Evolutionary conservation across 2,888 invertebrate genomes (phyloP).

Genomic region (Tiphia femorata): DNA sequence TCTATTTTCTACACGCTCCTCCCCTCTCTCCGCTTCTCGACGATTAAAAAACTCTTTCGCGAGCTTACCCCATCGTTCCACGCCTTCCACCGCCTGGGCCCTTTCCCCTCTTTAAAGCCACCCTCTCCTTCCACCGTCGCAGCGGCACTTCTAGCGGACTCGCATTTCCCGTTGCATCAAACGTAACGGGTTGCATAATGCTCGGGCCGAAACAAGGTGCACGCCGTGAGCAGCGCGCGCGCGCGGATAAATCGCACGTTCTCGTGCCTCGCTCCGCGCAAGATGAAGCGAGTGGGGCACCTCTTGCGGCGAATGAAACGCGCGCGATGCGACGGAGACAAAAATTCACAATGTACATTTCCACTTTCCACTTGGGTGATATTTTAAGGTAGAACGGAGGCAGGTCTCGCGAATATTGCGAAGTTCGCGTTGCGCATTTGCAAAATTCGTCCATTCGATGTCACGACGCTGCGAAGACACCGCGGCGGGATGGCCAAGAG

Average conservation of each 20-base stretch:
- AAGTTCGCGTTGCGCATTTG: too few relatives aligned
- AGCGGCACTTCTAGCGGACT: neutral
- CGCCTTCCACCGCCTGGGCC: constrained; percentile 9
- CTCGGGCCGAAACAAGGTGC: constrained; percentile 4
- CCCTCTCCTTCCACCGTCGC: neutral
- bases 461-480: too few relatives aligned
- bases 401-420: too few relatives aligned
- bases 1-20: neutral
- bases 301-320: neutral
- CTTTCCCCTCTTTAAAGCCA: neutral
- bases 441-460: too few relatives aligned
- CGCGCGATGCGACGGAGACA: too few relatives aligned
- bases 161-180: constrained; percentile 15
- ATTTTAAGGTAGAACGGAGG: too few relatives aligned
- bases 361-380: too few relatives aligned
- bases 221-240: neutral
- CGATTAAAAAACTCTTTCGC: constrained; percentile 38
- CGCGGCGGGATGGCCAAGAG: too few relatives aligned
- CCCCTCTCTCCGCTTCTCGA: constrained; percentile 13
- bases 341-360: too few relatives aligned
- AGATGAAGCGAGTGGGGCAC: too few relatives aligned
- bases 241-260: constrained; percentile 4
- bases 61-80: constrained; percentile 18
- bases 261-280: neutral
- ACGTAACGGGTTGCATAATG: constrained; percentile 28